phyloP scores from a whole-genome alignment of 2,113 vertebrate species.

The Upupa epops region DNA sequence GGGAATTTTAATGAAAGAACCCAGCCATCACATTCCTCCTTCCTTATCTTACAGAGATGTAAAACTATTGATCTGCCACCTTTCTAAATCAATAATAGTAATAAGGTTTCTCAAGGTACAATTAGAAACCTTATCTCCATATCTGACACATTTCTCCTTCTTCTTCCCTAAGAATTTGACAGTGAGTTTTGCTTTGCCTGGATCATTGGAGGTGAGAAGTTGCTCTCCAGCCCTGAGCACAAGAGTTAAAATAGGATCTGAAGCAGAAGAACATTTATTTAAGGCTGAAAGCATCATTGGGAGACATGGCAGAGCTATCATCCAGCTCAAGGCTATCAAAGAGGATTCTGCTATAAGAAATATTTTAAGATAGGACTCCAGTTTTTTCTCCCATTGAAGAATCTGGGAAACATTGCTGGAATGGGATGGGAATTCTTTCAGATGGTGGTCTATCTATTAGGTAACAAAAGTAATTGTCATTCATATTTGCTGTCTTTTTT shows the following conservation, averaged over 20 bases:
- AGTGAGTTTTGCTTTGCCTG: conserved; percentile 52
- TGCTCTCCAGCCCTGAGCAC: conserved; percentile 13
- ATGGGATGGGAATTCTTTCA: neutral
- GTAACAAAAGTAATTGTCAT: neutral
- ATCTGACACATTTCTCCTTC: conserved; percentile 20
- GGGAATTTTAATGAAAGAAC: neutral
- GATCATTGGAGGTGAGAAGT: conserved; percentile 34
- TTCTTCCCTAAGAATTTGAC: conserved; percentile 15
- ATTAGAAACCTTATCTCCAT: conserved; percentile 32
- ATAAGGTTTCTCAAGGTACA: neutral
- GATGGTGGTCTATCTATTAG: neutral
- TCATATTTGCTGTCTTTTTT: neutral
- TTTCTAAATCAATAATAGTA: conserved; percentile 3
- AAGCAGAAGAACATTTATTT: neutral
- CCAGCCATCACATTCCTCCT: neutral
- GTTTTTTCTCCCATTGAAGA: neutral
- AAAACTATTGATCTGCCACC: neutral
- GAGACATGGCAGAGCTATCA: neutral
- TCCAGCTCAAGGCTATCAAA: neutral
- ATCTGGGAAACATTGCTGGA: neutral
- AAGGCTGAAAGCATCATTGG: neutral
- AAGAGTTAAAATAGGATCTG: neutral
- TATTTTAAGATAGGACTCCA: neutral
- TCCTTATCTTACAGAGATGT: neutral
- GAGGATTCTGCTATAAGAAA: neutral